phyloP scores from a whole-genome alignment of 2,888 invertebrate genomes.

The Anthophora plumipes region DNA sequence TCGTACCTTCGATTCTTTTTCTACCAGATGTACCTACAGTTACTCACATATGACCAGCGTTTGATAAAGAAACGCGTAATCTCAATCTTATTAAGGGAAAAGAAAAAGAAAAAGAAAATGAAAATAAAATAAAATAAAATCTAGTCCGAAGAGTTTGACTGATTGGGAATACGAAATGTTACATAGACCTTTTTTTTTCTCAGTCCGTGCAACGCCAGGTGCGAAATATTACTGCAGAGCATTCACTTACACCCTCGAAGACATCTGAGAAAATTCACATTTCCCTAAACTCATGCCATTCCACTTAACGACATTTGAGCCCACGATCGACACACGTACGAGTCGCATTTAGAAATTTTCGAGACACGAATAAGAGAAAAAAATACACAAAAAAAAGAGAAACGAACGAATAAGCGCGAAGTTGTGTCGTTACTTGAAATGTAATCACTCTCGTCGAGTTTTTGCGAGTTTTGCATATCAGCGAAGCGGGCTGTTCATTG shows the following conservation, averaged over 20 bases:
- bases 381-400: conserved; percentile 25
- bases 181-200: conserved; percentile 57
- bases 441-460: conserved; percentile 59
- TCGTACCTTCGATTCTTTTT: conserved; percentile 73
- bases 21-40: conserved; percentile 72
- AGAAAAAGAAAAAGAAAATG: conserved; percentile 38
- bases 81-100: conserved; percentile 65
- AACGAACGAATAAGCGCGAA: conserved; percentile 29
- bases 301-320: conserved; percentile 67
- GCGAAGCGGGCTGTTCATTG: conserved; percentile 41
- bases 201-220: conserved; percentile 59
- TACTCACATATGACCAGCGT: conserved; percentile 75
- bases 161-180: conserved; percentile 70
- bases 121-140: conserved; percentile 63
- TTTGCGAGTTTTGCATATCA: conserved; percentile 62
- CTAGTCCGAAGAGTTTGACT: conserved; percentile 78
- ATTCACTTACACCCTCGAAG: conserved; percentile 61
- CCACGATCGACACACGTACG: conserved; percentile 43
- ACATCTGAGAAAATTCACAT: conserved; percentile 56
- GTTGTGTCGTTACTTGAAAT: conserved; percentile 55
- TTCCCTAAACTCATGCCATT: conserved; percentile 72
- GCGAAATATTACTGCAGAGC: conserved; percentile 57
- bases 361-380: conserved; percentile 18
- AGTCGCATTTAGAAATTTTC: conserved; percentile 46
- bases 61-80: conserved; percentile 69